Evolutionary conservation across 1,140 invertebrate genomes (phyloP).

Genomic region (Neomicropteryx cornuta): DNA sequence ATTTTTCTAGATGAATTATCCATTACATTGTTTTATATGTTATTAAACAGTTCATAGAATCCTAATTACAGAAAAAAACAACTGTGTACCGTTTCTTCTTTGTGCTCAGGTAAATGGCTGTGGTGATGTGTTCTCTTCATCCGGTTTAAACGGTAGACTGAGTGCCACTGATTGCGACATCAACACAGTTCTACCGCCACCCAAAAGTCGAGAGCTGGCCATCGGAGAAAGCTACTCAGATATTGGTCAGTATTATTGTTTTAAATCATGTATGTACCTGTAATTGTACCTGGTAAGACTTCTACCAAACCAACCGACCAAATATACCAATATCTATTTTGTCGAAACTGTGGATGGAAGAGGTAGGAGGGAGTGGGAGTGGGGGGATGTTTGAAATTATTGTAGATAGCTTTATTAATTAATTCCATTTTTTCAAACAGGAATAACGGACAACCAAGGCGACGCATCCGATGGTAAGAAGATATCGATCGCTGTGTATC

Average conservation of each 20-base stretch:
- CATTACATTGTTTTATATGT: too few species aligned
- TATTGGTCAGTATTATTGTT: constrained; percentile 23
- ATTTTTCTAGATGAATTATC: too few species aligned
- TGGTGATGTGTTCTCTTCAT: constrained; percentile 29
- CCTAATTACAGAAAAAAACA: too few species aligned
- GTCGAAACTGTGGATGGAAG: not conserved
- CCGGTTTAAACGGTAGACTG: constrained; percentile 27
- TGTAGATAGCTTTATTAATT: constrained; percentile 9
- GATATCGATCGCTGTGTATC: constrained; percentile 70
- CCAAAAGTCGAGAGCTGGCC: constrained; percentile 35
- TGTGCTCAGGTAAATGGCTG: constrained; percentile 22
- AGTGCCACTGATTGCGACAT: constrained; percentile 36
- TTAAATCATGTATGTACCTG: too few species aligned
- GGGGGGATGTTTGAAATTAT: constrained; percentile 1
- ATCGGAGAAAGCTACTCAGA: constrained; percentile 41
- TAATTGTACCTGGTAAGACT: too few species aligned
- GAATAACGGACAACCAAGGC: constrained; percentile 51
- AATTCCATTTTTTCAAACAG: constrained; percentile 14
- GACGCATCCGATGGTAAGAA: constrained; percentile 77
- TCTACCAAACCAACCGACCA: too few species aligned
- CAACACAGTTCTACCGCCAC: constrained; percentile 33
- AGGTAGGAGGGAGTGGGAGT: not conserved
- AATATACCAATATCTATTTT: too few species aligned
- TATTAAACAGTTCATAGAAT: too few species aligned
- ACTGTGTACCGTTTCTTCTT: constrained; percentile 26